Evolutionary conservation across 2,888 invertebrate species (phyloP), one percentile per base, ranked within the genome.

Genomic region (Drosophila macrothrix): DNA sequence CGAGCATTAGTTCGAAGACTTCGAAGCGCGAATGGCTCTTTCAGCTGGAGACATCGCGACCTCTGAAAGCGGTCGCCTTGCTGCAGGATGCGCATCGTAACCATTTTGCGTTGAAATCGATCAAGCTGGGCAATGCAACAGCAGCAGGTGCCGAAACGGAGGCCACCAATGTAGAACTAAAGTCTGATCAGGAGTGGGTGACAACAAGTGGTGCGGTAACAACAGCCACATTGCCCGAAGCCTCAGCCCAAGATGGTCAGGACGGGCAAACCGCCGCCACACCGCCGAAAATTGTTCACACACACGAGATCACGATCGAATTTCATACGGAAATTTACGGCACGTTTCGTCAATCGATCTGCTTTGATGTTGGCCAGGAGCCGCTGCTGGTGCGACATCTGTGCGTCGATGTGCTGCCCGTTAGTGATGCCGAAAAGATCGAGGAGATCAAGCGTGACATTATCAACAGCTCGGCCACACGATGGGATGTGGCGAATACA

Each of bases 331-430:
- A 96, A 77, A 96, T 96, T 67, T 97, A 96, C 90, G 97, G 94
- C 16, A 96, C 96, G 4, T 97, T 97, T 92, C 94, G 96, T 4
- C 97, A 97, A 92, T 95, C 96, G 2, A 94, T 97, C 3, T 95
- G 97, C 5, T 96, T 97, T 92, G 96, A 96, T 92, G 96, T 96
- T 88, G 96, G 96, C 1, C 91, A 93, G 61, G 95, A 95, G 87
- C 95, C 96, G 0, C 94, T 95, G 29, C 90, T 96, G 5, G 95
- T 96, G 10, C 95, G 95, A 76, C 95, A 96, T 89, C 92, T 97
- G 31, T 96, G 96, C 90, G 96, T 96, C 5, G 97, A 97, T 91
- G 96, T 96, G 5, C 94, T 96, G 25, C 96, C 96, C 0, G 94
- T 95, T 1, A 94, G 95, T 19, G 96, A 96, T 91, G 93, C 95